Percentiles rank a stretch among this genome's conserved stretches.
Conservation (phyloP, 1,140 invertebrate genomes). For the Notospermus geniculatus region DNA sequence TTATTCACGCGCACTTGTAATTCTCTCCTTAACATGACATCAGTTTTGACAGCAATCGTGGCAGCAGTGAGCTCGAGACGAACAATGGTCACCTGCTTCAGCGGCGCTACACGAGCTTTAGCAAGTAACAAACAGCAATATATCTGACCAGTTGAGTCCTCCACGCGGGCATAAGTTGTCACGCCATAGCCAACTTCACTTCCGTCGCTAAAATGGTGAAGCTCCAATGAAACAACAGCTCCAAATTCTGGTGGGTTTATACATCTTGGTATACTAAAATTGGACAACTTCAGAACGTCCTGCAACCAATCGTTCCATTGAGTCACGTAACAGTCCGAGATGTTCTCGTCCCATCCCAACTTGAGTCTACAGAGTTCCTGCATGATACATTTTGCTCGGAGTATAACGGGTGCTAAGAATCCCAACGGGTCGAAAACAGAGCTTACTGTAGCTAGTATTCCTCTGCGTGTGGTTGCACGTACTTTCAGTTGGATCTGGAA, state of each 20-base stretch:
- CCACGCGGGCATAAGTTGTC: too few relatives aligned
- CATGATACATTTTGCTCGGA: constrained; percentile 15
- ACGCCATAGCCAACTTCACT: constrained; percentile 12
- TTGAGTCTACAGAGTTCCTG: constrained; percentile 13
- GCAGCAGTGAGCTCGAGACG: too few relatives aligned
- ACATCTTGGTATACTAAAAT: constrained; percentile 17
- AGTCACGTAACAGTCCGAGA: background rate
- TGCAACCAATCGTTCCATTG: constrained; percentile 16
- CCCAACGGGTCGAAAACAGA: constrained; percentile 20
- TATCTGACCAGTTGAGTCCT: too few relatives aligned
- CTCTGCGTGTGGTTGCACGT: background rate
- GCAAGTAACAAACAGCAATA: too few relatives aligned
- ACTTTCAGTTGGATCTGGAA: constrained; percentile 4
- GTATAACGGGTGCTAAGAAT: constrained; percentile 13
- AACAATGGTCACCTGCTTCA: too few relatives aligned
- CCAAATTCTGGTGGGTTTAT: constrained; percentile 9
- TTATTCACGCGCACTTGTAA: too few relatives aligned
- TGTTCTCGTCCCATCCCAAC: constrained; percentile 19
- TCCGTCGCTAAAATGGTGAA: constrained; percentile 19
- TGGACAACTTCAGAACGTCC: background rate
- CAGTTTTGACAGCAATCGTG: too few relatives aligned
- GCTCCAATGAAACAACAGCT: background rate
- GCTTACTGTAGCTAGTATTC: constrained; percentile 14
- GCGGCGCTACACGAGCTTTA: too few relatives aligned
- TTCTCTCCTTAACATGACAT: too few relatives aligned